These are phyloP conservation scores for Lithophane socia DNA, from an alignment of 2,888 invertebrate genomes.

Conservation along the genomic window DNA sequence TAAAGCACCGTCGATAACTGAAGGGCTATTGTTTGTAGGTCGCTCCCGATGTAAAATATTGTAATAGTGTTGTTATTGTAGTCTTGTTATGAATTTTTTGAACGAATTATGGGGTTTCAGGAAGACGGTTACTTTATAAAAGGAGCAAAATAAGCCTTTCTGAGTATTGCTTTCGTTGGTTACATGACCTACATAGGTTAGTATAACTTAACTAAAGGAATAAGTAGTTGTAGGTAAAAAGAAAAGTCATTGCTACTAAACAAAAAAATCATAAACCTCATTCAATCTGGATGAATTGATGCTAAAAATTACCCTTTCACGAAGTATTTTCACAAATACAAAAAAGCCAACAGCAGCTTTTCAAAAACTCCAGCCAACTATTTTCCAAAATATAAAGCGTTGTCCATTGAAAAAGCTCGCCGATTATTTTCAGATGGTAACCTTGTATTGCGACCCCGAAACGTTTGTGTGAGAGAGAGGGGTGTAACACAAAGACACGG, in stretches of 20 bases:
- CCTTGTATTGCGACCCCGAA: slow-evolving; percentile 81
- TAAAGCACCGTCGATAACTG: slow-evolving; percentile 80
- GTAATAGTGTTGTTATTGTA: slow-evolving; percentile 75
- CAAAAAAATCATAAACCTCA: not conserved
- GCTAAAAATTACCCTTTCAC: slow-evolving; percentile 1
- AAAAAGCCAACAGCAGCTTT: slow-evolving; percentile 21
- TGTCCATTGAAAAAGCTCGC: slow-evolving; percentile 72
- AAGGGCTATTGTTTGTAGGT: slow-evolving; percentile 83
- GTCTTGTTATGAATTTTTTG: slow-evolving; percentile 68
- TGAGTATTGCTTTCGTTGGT: not conserved
- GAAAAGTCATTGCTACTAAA: not conserved
- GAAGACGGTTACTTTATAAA: slow-evolving; percentile 18
- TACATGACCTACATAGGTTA: slow-evolving; percentile 10
- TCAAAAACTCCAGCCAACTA: slow-evolving; percentile 49
- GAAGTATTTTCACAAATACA: slow-evolving; percentile 1
- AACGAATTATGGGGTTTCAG: slow-evolving; percentile 49
- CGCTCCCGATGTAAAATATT: slow-evolving; percentile 78
- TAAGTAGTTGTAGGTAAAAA: not conserved
- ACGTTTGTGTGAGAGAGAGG: slow-evolving; percentile 86
- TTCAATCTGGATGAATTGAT: slow-evolving; percentile 1
- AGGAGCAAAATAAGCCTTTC: not conserved
- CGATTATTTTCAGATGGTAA: slow-evolving; percentile 82
- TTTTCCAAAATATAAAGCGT: slow-evolving; percentile 63
- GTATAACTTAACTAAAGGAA: not conserved
- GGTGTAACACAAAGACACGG: slow-evolving; percentile 84